A percentile compares a stretch with the other conserved stretches of the same genome.
These are phyloP conservation scores for Perizoma affinitatum DNA, from an alignment of 2,888 invertebrate genomes.

Conservation along the genomic window DNA sequence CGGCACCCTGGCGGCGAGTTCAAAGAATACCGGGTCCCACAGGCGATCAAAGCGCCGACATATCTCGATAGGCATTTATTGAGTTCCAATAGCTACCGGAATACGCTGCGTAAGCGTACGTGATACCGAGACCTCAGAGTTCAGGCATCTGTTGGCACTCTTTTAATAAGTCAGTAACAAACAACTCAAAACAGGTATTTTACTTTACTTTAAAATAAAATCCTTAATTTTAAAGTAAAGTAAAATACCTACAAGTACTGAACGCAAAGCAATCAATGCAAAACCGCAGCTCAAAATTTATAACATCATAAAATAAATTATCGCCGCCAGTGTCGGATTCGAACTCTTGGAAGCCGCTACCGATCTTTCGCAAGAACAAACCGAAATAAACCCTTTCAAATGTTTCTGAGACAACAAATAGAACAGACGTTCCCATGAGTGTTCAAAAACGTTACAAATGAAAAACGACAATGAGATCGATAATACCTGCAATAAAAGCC, in stretches of 20 bases:
- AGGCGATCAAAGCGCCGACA: slow-evolving; percentile 68
- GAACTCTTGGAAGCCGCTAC: slow-evolving; percentile 41
- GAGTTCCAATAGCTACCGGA: slow-evolving; percentile 62
- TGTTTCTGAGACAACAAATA: slow-evolving; percentile 36
- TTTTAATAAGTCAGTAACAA: slow-evolving; percentile 6
- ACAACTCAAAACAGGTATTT: too few species aligned
- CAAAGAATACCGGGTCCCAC: slow-evolving; percentile 56
- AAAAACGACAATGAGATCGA: slow-evolving; percentile 69
- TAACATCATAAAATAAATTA: slow-evolving; percentile 53
- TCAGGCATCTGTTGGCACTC: slow-evolving; percentile 6
- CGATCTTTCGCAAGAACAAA: slow-evolving; percentile 36
- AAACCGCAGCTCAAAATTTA: slow-evolving; percentile 54
- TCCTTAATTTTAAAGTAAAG: slow-evolving; percentile 16
- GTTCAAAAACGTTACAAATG: slow-evolving; percentile 75
- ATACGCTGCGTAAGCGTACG: slow-evolving; percentile 49
- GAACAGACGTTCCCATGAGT: slow-evolving; percentile 65
- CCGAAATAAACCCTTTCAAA: slow-evolving; percentile 32
- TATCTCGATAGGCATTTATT: slow-evolving; percentile 66
- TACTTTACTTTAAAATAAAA: too few species aligned
- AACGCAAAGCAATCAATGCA: slow-evolving; percentile 41
- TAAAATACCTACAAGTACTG: slow-evolving; percentile 4
- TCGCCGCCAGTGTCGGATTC: slow-evolving; percentile 31
- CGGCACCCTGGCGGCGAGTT: slow-evolving; percentile 61
- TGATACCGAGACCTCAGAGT: slow-evolving; percentile 11
- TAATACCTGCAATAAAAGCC: slow-evolving; percentile 73